Base-by-base conservation (phyloP, 64 coral and sea anemone genomes). In the Stylophora pistillata region DNA sequence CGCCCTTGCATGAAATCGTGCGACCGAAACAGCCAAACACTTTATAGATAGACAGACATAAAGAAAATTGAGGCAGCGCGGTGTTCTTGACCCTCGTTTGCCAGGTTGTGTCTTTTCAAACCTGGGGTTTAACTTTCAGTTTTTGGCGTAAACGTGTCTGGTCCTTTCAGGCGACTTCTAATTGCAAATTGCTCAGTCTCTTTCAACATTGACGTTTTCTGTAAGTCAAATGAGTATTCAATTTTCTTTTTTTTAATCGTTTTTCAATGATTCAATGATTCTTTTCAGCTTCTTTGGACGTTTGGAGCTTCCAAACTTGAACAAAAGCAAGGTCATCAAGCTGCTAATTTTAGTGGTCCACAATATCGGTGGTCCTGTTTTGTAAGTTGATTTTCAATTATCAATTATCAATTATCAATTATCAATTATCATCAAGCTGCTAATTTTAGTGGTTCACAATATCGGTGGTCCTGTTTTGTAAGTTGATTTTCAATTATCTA, bases 341-440 rank as follows among this genome's bases (percentile, higher is more conserved):
- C 80, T 84, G n/a, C 10, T 69, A 11, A 10, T 84, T 25, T 37
- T 84, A 27, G 80, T 84, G 20, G 58, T 84, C 11, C 80, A 84
- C 60, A 84, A 3, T 12, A 84, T 84, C 20, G 80, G 30, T 12
- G 58, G 62, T 20, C 2, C 34, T 27, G 13, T 69, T 13, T 34
- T 69, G 80, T 84, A 27, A 84, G 80, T 84, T 9, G 53, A 76
- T 25, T 64, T n/a, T n/a, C n/a, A n/a, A n/a, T n/a, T n/a, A n/a
- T n/a, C n/a, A n/a, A n/a, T n/a, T n/a, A n/a, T n/a, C n/a, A n/a
- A n/a, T n/a, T n/a, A n/a, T n/a, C n/a, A n/a, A n/a, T n/a, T n/a
- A n/a, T n/a, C n/a, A n/a, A n/a, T n/a, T n/a, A n/a, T 84, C 62
- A 69, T 37, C 2, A 52, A 52, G 0, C 80, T 84, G n/a, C 10